These are phyloP conservation scores for Pseudococcus jackbeardsleyi DNA, from an alignment of 2,888 invertebrate species.

Conservation along the genomic window DNA sequence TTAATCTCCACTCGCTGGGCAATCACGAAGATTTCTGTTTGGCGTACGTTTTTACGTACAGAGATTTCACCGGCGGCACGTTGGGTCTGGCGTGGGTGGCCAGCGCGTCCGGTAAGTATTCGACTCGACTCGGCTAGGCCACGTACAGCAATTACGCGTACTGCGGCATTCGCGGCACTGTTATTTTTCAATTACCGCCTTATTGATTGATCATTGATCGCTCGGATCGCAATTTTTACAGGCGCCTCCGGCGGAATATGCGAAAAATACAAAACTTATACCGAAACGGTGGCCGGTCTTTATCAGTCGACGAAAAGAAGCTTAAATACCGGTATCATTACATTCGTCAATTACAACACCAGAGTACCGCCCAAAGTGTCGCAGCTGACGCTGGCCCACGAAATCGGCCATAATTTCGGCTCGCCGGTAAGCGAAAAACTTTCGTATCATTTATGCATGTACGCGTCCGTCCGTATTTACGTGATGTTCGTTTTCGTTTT, in stretches of 20 bases:
- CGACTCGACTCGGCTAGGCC: too few relatives aligned
- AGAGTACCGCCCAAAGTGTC: conserved; percentile 98
- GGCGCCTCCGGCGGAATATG: conserved; percentile 99
- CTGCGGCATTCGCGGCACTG: too few relatives aligned
- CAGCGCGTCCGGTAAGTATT: conserved; percentile 67
- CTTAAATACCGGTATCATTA: conserved; percentile 98
- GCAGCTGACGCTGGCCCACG: conserved; percentile 96
- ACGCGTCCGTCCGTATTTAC: neutral
- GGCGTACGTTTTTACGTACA: conserved; percentile 98
- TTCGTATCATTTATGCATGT: neutral
- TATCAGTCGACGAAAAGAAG: conserved; percentile 94
- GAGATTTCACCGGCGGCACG: conserved; percentile 98
- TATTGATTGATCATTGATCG: neutral
- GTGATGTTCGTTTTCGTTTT: too few relatives aligned
- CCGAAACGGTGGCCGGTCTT: conserved; percentile 94
- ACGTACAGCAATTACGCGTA: too few relatives aligned
- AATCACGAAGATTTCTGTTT: conserved; percentile 99
- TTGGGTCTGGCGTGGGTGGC: conserved; percentile 99
- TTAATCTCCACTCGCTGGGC: conserved; percentile 95
- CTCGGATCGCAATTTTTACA: conserved; percentile 67
- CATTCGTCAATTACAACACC: conserved; percentile 98
- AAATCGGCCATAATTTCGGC: conserved; percentile 99
- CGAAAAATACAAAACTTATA: conserved; percentile 97
- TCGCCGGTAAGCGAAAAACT: conserved; percentile 82
- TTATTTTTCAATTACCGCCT: too few relatives aligned